These are phyloP conservation scores for Epizoanthus fatuus DNA, from an alignment of 92 coral and sea anemone genomes.

Conservation along the genomic window DNA sequence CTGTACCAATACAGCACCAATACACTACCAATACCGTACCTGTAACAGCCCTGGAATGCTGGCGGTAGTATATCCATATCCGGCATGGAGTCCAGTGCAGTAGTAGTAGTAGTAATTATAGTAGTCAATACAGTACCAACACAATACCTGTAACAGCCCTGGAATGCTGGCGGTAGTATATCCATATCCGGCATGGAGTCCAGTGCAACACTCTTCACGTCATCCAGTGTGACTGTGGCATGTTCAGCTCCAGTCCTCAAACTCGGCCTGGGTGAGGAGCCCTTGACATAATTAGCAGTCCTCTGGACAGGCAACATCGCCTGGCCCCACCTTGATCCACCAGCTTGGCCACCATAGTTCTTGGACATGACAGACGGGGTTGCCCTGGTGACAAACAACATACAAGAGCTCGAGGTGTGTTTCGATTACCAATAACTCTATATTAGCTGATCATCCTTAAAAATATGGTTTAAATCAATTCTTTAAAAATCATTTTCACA, in stretches of 20 bases:
- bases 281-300: conserved; percentile 79
- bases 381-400: conserved; percentile 60
- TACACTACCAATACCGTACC: conserved; percentile 47
- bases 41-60: conserved; percentile 82
- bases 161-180: conserved; percentile 80
- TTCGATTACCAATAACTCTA: too few species aligned
- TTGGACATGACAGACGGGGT: conserved; percentile 93
- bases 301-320: conserved; percentile 69
- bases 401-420: background rate
- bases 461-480: too few species aligned
- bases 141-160: conserved; percentile 81
- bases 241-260: conserved; percentile 83
- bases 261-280: conserved; percentile 92
- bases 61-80: conserved; percentile 80
- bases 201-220: conserved; percentile 94
- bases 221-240: conserved; percentile 84
- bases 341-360: conserved; percentile 76
- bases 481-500: background rate
- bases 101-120: too few species aligned
- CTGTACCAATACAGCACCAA: too few species aligned
- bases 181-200: conserved; percentile 89
- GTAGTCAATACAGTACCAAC: background rate
- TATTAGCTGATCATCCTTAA: too few species aligned
- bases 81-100: conserved; percentile 89
- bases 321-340: conserved; percentile 80